phyloP scores from a whole-genome alignment of 2,888 invertebrate genomes.

The Chalcosyrphus nemorum region DNA sequence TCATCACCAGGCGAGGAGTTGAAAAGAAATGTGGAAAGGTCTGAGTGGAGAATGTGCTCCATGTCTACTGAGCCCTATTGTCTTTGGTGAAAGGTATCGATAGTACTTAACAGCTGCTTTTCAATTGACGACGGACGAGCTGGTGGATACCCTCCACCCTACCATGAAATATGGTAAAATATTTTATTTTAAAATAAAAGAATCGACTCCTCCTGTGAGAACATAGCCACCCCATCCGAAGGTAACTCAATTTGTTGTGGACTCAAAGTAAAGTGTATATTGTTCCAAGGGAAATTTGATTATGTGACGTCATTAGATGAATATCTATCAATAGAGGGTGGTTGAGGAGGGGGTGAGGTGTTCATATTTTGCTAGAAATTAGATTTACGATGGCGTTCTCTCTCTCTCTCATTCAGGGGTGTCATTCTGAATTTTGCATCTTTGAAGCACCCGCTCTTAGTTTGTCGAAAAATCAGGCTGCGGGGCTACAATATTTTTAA shows the following conservation, averaged over 20 bases:
- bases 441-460: slow-evolving; percentile 15
- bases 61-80: slow-evolving; percentile 61
- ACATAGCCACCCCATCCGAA: slow-evolving; percentile 7
- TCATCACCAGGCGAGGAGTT: background rate
- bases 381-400: slow-evolving; percentile 52
- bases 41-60: slow-evolving; percentile 26
- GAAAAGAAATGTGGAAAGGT: slow-evolving; percentile 22
- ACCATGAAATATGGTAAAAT: slow-evolving; percentile 47
- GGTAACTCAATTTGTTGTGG: slow-evolving; percentile 75
- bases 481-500: slow-evolving; percentile 11
- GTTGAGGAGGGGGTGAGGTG: slow-evolving; percentile 14
- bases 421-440: background rate
- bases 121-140: slow-evolving; percentile 67
- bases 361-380: slow-evolving; percentile 71
- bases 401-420: background rate
- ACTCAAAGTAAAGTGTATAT: slow-evolving; percentile 75
- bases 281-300: slow-evolving; percentile 76
- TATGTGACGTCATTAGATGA: slow-evolving; percentile 77
- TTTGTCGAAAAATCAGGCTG: background rate
- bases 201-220: slow-evolving; percentile 39
- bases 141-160: background rate
- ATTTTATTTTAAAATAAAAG: slow-evolving; percentile 71
- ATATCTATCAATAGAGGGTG: slow-evolving; percentile 60
- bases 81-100: slow-evolving; percentile 70
- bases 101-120: slow-evolving; percentile 72